A percentile compares a stretch with the other conserved stretches of the same genome.
These are phyloP conservation scores for Pseudobourletiella spinata DNA, from an alignment of 1,140 invertebrate species.

Conservation along the genomic window DNA sequence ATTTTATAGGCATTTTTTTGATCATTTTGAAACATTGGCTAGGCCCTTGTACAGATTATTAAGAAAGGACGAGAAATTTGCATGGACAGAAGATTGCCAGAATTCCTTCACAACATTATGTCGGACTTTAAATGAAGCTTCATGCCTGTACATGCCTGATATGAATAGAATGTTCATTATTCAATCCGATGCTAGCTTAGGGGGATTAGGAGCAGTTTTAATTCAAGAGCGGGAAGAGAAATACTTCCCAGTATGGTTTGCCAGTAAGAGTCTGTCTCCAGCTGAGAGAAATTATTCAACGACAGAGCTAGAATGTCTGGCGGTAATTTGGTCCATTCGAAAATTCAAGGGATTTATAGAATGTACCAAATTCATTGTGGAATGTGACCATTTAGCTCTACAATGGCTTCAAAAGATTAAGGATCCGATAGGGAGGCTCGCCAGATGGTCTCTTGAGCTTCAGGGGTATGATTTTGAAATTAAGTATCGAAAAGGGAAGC, in stretches of 20 bases:
- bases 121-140: conserved; percentile 25
- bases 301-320: conserved; percentile 46
- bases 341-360: conserved; percentile 42
- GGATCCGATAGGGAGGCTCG: conserved; percentile 14
- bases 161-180: conserved; percentile 35
- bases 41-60: conserved; percentile 36
- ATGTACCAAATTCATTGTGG: conserved; percentile 41
- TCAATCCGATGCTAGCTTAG: conserved; percentile 37
- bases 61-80: conserved; percentile 35
- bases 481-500: conserved; percentile 28
- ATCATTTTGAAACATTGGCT: conserved; percentile 37
- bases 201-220: conserved; percentile 37
- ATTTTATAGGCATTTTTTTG: conserved; percentile 42
- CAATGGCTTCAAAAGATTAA: conserved; percentile 40
- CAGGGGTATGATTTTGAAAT: conserved; percentile 24
- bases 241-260: conserved; percentile 38
- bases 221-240: conserved; percentile 34
- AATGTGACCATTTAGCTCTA: conserved; percentile 46
- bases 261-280: conserved; percentile 33
- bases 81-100: conserved; percentile 33
- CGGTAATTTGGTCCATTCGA: conserved; percentile 43
- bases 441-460: conserved; percentile 27
- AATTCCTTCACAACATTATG: conserved; percentile 37
- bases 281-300: conserved; percentile 43
- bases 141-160: conserved; percentile 34